Evolutionary conservation across 92 coral and sea anemone species (phyloP).

Genomic region (Palythoa heliodiscus): DNA sequence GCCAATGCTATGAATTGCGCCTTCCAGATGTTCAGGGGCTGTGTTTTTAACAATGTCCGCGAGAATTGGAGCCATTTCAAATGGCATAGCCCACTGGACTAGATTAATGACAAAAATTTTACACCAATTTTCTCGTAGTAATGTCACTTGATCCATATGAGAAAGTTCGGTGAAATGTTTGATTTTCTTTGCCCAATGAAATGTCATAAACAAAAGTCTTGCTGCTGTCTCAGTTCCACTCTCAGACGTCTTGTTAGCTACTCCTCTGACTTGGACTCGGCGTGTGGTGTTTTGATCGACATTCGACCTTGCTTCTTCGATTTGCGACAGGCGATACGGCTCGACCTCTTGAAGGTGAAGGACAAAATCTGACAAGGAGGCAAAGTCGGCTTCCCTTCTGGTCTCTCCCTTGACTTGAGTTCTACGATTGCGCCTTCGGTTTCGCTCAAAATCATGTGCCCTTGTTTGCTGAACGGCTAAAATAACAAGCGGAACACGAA

Average conservation of each 20-base stretch:
- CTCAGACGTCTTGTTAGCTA: constrained; percentile 53
- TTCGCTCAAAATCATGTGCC: constrained; percentile 78
- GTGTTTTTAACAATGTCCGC: constrained; percentile 78
- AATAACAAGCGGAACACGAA: not conserved
- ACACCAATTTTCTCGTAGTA: constrained; percentile 91
- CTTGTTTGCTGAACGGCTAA: constrained; percentile 87
- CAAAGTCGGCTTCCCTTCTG: constrained; percentile 80
- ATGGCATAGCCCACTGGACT: constrained; percentile 95
- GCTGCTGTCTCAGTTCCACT: constrained; percentile 89
- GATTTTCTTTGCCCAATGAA: constrained; percentile 96
- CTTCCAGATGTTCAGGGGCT: constrained; percentile 76
- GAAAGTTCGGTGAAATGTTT: constrained; percentile 94
- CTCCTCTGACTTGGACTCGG: constrained; percentile 35
- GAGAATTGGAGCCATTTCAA: constrained; percentile 84
- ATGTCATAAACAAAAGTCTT: constrained; percentile 89
- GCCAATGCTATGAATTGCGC: constrained; percentile 85
- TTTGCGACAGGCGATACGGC: constrained; percentile 71
- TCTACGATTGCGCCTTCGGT: constrained; percentile 67
- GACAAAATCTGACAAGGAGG: constrained; percentile 84
- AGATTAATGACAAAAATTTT: constrained; percentile 88
- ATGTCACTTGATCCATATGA: constrained; percentile 87
- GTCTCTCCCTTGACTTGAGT: constrained; percentile 72
- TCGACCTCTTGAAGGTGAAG: constrained; percentile 89
- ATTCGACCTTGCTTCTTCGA: constrained; percentile 58
- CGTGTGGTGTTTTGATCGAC: constrained; percentile 48